phyloP scores from a whole-genome alignment of 2,888 invertebrate genomes.

The Calephelis perditalis region DNA sequence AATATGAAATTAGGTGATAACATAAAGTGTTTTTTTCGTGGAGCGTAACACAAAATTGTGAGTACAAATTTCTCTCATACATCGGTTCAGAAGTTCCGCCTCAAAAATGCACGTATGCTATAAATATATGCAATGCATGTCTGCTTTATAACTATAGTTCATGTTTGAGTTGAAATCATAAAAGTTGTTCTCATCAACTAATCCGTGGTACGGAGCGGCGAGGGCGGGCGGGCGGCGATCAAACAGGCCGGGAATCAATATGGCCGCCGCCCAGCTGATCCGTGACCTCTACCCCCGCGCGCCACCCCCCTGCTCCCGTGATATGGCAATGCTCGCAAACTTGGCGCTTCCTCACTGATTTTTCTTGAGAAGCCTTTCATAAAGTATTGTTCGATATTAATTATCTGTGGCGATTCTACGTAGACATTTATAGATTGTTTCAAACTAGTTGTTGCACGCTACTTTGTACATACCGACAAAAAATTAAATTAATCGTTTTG shows the following conservation, averaged over 20 bases:
- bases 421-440: too few relatives aligned
- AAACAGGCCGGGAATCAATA: conserved; percentile 77
- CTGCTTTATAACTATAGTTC: conserved; percentile 20
- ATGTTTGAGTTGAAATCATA: conserved; percentile 76
- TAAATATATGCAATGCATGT: neutral
- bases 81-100: too few relatives aligned
- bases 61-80: too few relatives aligned
- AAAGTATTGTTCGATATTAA: conserved; percentile 23
- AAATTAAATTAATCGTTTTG: too few relatives aligned
- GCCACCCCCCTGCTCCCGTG: conserved; percentile 31
- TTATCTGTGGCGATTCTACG: neutral
- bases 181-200: conserved; percentile 76
- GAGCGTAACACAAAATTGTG: too few relatives aligned
- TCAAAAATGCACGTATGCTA: too few relatives aligned
- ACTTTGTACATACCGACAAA: too few relatives aligned
- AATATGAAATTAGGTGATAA: too few relatives aligned
- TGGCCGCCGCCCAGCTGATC: conserved; percentile 78
- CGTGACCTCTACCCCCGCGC: conserved; percentile 68
- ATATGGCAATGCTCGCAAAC: conserved; percentile 40
- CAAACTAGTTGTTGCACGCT: too few relatives aligned
- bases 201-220: conserved; percentile 51
- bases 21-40: too few relatives aligned
- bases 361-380: conserved; percentile 33
- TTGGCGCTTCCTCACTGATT: conserved; percentile 62
- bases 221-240: conserved; percentile 68